phyloP scores from a whole-genome alignment of 2,888 invertebrate species.

The Pachydiplax longipennis region DNA sequence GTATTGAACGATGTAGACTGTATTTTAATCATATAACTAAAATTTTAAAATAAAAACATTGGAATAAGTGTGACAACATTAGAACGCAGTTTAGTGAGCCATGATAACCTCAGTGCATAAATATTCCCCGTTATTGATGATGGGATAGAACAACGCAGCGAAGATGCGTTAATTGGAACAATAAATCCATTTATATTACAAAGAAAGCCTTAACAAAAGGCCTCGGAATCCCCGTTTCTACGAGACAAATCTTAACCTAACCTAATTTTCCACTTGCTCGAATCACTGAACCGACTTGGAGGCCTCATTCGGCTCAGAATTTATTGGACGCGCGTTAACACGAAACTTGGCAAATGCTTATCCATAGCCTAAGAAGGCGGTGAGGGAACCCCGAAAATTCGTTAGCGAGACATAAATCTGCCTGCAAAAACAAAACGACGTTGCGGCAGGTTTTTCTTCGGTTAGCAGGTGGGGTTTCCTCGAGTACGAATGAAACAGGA shows the following conservation, averaged over 20 bases:
- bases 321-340: not conserved
- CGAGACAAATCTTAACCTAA: not conserved
- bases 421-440: not conserved
- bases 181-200: too few species aligned
- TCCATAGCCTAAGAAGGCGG: not conserved
- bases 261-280: not conserved
- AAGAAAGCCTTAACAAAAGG: too few species aligned
- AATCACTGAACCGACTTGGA: not conserved
- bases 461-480: not conserved
- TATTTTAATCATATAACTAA: too few species aligned
- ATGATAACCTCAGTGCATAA: too few species aligned
- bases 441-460: not conserved
- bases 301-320: not conserved
- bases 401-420: not conserved
- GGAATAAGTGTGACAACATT: too few species aligned
- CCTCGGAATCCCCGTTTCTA: too few species aligned
- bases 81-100: too few species aligned
- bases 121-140: too few species aligned
- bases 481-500: not conserved
- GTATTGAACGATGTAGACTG: too few species aligned
- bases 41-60: too few species aligned
- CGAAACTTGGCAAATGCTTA: not conserved
- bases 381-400: not conserved
- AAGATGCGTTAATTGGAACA: too few species aligned
- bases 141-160: too few species aligned